Conservation (phyloP, 2,113 vertebrate species). For the Emydocephalus ijimae region DNA sequence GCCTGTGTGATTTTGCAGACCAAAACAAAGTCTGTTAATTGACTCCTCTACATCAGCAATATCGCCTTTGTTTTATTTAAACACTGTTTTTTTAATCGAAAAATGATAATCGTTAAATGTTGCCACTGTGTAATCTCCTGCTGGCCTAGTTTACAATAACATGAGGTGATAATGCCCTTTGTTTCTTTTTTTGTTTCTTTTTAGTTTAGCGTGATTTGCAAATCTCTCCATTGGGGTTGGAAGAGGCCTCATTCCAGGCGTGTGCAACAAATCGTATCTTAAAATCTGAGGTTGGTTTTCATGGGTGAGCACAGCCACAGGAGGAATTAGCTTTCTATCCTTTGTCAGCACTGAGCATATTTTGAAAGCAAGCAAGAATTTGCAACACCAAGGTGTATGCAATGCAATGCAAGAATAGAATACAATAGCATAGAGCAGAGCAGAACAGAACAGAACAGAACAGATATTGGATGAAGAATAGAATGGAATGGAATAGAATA, state of each 20-base stretch:
- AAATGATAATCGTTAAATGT: background rate
- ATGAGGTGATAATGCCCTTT: background rate
- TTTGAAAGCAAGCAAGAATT: background rate
- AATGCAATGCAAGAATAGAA: background rate
- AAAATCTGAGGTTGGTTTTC: background rate
- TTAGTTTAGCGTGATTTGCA: background rate
- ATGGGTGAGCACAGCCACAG: background rate
- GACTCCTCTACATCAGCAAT: constrained; percentile 25
- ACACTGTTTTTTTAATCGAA: background rate
- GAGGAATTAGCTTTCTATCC: background rate
- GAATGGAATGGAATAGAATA: too few relatives aligned
- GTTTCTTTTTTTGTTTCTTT: background rate
- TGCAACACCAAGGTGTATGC: background rate
- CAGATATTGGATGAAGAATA: too few relatives aligned
- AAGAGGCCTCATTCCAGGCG: background rate
- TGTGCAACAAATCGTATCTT: background rate
- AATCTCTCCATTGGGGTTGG: background rate
- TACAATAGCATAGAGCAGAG: too few relatives aligned
- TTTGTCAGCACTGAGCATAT: background rate
- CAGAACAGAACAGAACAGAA: too few relatives aligned
- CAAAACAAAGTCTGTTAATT: rapidly evolving
- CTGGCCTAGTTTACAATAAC: background rate
- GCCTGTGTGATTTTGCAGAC: background rate
- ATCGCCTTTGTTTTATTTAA: background rate
- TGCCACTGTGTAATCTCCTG: background rate